Evolutionary conservation across 2,888 invertebrate genomes (phyloP), one percentile per base, ranked within the genome.

Genomic region (Mechanitis messenoides): DNA sequence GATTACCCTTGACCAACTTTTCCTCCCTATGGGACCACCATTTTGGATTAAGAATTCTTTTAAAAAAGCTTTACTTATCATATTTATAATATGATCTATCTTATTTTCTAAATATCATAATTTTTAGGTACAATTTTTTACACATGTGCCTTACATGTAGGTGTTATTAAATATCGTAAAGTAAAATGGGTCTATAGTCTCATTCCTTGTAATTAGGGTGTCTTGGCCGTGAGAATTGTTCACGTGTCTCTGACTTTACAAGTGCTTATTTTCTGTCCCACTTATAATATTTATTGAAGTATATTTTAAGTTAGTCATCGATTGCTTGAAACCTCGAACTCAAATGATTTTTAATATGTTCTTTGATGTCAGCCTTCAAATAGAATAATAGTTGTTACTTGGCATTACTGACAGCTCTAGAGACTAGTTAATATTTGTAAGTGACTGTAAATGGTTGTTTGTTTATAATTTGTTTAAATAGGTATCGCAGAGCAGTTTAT

Each of bases 181-280:
- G 31, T 31, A 50, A 50, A 50, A 50, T 31, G 3, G 50, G n/a
- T 7, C 6, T 5, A 4, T 31, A 31, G 28, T 28, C 3, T 9
- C 2, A 11, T 11, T 50, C 56, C 45, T 45, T 33, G 58, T 53
- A 61, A 61, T 58, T 42, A 53, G 46, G 42, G 33, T 20, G 42
- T 53, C 35, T 31, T 45, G 31, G 28, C 35, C 53, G 35, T 59
- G 62, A 45, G 62, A 62, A 53, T 35, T 28, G 46, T 50, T 28
- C 61, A 50, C 28, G 31, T 61, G 61, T 33, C n/a, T 38, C 53
- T 33, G 60, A 60, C 45, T 42, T 11, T 58, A 54, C 54, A 50
- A 61, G 11, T 46, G 33, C n/a, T 50, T 45, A 54, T 47, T 20
- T 33, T 57, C 35, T 46, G 11, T 46, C 31, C 5, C 50, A 31